phyloP scores from a whole-genome alignment of 2,797 vertebrate species.

The Muscicapa striata region DNA sequence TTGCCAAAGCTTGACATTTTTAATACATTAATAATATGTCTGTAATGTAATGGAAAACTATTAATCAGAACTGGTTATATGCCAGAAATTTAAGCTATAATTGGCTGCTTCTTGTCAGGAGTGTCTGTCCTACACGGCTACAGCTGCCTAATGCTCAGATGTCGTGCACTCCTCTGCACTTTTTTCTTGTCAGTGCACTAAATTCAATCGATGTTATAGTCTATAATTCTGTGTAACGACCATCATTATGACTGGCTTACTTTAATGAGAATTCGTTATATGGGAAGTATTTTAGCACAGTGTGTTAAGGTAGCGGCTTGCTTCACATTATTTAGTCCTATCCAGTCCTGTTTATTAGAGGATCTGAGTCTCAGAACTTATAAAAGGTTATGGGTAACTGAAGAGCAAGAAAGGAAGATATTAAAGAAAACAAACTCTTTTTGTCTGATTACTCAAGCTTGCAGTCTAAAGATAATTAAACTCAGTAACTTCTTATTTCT shows the following conservation, averaged over 20 bases:
- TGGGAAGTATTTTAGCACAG: slow-evolving; percentile 18
- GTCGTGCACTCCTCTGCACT: slow-evolving; percentile 69
- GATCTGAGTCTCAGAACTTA: not conserved
- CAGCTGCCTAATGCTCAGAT: slow-evolving; percentile 75
- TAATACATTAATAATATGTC: slow-evolving; percentile 90
- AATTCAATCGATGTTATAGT: slow-evolving; percentile 72
- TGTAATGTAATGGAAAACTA: slow-evolving; percentile 83
- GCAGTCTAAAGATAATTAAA: not conserved
- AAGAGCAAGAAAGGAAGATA: not conserved
- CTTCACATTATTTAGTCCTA: not conserved
- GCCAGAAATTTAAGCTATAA: slow-evolving; percentile 87
- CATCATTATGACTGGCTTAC: slow-evolving; percentile 74
- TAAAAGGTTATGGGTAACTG: not conserved
- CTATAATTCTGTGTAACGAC: slow-evolving; percentile 76
- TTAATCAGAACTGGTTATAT: slow-evolving; percentile 86
- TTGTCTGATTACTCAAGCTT: not conserved
- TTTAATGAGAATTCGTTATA: slow-evolving; percentile 75
- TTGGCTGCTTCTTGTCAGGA: slow-evolving; percentile 86
- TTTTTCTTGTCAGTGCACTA: slow-evolving; percentile 72
- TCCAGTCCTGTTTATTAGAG: not conserved
- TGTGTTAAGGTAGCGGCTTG: not conserved
- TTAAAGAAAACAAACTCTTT: not conserved
- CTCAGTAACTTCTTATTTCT: not conserved
- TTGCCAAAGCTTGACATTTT: slow-evolving; percentile 81
- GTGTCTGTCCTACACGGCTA: slow-evolving; percentile 78